Conservation (phyloP, 1,140 invertebrate species). For the Drosophila sproati region DNA sequence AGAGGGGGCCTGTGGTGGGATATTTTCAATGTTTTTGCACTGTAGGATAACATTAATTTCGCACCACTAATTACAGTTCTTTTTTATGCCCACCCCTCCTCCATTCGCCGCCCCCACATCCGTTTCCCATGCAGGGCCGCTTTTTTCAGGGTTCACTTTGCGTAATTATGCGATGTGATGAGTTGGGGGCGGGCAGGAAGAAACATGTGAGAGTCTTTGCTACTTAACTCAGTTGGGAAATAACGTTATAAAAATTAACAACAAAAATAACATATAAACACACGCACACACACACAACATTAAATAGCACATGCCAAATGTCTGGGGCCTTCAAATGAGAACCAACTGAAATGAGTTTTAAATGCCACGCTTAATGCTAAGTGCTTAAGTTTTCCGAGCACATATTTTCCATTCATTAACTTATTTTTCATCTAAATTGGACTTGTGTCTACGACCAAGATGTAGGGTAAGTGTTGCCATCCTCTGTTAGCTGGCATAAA, state of each 20-base stretch:
- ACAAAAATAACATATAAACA: not conserved
- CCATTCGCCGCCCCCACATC: not conserved
- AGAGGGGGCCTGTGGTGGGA: not conserved
- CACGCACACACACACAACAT: not conserved
- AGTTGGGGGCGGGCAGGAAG: not conserved
- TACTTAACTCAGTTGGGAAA: conserved; percentile 72
- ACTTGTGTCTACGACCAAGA: not conserved
- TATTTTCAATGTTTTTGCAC: conserved; percentile 38
- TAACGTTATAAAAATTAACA: conserved; percentile 58
- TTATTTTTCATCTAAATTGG: not conserved
- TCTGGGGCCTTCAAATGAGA: not conserved
- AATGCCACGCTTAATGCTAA: conserved; percentile 13
- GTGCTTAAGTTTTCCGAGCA: not conserved
- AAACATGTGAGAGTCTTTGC: conserved; percentile 41
- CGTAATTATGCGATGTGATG: conserved; percentile 65
- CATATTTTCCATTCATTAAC: conserved; percentile 2
- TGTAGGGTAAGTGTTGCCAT: not conserved
- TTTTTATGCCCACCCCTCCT: conserved; percentile 32
- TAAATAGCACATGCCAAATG: conserved; percentile 27
- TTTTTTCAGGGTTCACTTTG: conserved; percentile 31
- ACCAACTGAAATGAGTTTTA: conserved; percentile 11
- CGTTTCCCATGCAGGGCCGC: not conserved
- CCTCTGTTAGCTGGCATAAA: not conserved
- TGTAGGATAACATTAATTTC: conserved; percentile 69
- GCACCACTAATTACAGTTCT: conserved; percentile 73